Conservation (phyloP, 2,797 vertebrate genomes). For the Chaunax sp. region DNA sequence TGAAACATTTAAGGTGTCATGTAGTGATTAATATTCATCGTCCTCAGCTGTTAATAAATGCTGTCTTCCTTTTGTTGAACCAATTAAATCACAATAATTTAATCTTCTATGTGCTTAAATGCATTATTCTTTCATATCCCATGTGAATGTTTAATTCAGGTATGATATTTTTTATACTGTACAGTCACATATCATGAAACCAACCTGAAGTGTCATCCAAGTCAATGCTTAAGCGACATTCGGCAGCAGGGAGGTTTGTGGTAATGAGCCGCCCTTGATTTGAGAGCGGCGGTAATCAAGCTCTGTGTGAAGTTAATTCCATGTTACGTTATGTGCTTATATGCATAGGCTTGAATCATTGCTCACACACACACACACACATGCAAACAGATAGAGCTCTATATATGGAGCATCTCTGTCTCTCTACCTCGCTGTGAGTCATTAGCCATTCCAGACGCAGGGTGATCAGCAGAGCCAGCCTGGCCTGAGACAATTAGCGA, state of each 20-base stretch:
- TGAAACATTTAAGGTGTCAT: background rate
- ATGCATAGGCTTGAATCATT: constrained; percentile 56
- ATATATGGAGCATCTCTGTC: constrained; percentile 56
- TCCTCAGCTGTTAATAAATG: background rate
- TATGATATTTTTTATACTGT: background rate
- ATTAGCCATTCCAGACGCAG: constrained; percentile 82
- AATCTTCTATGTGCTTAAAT: background rate
- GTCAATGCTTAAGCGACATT: background rate
- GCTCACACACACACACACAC: constrained; percentile 36
- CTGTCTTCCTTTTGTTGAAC: background rate
- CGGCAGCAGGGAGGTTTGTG: constrained; percentile 17
- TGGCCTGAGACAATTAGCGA: constrained; percentile 83
- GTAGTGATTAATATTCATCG: background rate
- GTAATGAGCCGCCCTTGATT: constrained; percentile 59
- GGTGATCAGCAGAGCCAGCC: constrained; percentile 80
- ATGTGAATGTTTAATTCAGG: background rate
- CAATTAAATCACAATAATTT: background rate
- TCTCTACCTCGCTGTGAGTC: constrained; percentile 69
- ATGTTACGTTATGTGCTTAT: constrained; percentile 73
- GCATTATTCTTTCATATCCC: background rate
- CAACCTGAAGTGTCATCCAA: constrained; percentile 3
- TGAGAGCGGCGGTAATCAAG: constrained; percentile 63
- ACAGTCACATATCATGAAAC: background rate
- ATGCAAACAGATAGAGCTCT: constrained; percentile 48
- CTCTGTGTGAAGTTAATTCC: constrained; percentile 67